Evolutionary conservation across 2,113 vertebrate genomes (phyloP).

Genomic region (Oceanodroma tethys): DNA sequence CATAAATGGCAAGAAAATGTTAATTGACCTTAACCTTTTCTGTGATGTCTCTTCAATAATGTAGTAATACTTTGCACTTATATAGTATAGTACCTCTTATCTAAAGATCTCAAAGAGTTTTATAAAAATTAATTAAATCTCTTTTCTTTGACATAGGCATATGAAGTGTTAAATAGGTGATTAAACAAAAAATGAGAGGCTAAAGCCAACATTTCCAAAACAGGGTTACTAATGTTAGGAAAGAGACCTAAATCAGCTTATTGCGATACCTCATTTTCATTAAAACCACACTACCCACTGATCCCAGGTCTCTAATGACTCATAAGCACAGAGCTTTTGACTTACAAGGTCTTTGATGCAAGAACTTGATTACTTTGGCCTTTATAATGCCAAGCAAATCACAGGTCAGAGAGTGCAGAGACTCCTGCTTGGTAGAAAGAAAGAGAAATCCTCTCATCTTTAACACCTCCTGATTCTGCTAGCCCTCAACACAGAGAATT

Average conservation of each 20-base stretch:
- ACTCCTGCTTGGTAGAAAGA: background rate
- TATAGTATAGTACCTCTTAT: constrained; percentile 8
- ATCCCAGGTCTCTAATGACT: background rate
- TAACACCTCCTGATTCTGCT: background rate
- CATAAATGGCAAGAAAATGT: constrained; percentile 54
- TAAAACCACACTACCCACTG: background rate
- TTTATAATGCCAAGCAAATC: background rate
- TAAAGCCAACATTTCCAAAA: constrained; percentile 4
- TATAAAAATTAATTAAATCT: constrained; percentile 38
- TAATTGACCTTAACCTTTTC: constrained; percentile 64
- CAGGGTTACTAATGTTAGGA: background rate
- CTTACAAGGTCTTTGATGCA: background rate
- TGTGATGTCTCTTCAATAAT: constrained; percentile 26
- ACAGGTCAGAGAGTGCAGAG: background rate
- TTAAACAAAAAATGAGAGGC: background rate
- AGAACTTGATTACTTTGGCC: background rate
- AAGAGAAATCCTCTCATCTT: background rate
- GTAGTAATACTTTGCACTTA: constrained; percentile 17
- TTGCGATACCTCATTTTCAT: background rate
- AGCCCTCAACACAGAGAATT: background rate
- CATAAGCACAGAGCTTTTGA: background rate
- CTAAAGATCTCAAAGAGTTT: constrained; percentile 24
- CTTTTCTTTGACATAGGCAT: background rate
- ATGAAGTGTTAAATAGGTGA: background rate
- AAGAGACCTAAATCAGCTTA: background rate